phyloP scores from a whole-genome alignment of 2,888 invertebrate genomes.

The Agrotis exclamationis region DNA sequence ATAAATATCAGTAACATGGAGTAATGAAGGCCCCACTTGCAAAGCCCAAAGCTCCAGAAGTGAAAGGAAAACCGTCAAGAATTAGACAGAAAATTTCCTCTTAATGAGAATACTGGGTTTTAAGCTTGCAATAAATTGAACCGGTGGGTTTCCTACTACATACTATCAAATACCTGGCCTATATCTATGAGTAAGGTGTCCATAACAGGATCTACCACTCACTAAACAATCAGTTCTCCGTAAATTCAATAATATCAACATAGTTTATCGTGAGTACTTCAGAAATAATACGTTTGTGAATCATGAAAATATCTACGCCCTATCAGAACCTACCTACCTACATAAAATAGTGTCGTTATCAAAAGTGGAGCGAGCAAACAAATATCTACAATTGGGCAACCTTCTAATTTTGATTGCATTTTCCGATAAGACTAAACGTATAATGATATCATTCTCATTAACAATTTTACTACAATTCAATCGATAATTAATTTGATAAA shows the following conservation, averaged over 20 bases:
- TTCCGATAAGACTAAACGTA: slow-evolving; percentile 64
- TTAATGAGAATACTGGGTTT: not conserved
- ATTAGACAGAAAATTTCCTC: not conserved
- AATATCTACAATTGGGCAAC: slow-evolving; percentile 74
- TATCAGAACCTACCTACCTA: slow-evolving; percentile 40
- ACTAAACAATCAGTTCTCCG: slow-evolving; percentile 39
- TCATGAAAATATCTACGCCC: slow-evolving; percentile 51
- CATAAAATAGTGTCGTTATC: slow-evolving; percentile 67
- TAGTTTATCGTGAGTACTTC: slow-evolving; percentile 47
- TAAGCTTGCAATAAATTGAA: too few relatives aligned
- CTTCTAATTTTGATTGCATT: slow-evolving; percentile 74
- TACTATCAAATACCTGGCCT: not conserved
- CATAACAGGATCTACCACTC: slow-evolving; percentile 23
- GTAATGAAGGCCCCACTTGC: not conserved
- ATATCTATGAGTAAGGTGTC: slow-evolving; percentile 4
- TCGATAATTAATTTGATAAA: not conserved
- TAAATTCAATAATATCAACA: slow-evolving; percentile 18
- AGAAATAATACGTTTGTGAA: slow-evolving; percentile 56
- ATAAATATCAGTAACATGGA: too few relatives aligned
- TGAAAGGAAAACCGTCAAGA: not conserved
- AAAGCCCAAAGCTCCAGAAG: not conserved
- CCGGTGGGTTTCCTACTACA: not conserved
- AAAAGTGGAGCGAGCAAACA: slow-evolving; percentile 77
- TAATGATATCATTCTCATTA: slow-evolving; percentile 34
- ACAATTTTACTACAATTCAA: slow-evolving; percentile 13